Evolutionary conservation across 2,888 invertebrate genomes (phyloP).

Genomic region (Sarcophaga subvicina): DNA sequence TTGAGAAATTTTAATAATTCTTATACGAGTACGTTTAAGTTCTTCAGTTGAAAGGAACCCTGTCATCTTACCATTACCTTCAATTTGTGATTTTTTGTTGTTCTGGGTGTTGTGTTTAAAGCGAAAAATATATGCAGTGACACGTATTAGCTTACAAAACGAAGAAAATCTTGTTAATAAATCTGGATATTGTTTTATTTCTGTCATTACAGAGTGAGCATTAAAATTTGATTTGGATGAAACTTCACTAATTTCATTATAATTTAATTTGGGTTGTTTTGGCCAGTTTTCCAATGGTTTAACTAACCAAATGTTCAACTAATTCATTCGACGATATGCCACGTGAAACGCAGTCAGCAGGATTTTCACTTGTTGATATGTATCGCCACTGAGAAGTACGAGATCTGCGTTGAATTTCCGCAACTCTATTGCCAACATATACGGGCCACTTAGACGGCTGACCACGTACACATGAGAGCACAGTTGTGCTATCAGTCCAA

Average conservation of each 20-base stretch:
- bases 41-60: slow-evolving; percentile 28
- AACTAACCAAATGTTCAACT: slow-evolving; percentile 7
- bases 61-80: slow-evolving; percentile 22
- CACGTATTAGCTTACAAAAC: background rate
- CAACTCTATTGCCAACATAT: too few species aligned
- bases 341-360: slow-evolving; percentile 47
- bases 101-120: background rate
- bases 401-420: background rate
- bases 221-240: background rate
- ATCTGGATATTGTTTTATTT: too few species aligned
- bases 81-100: too few species aligned
- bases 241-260: background rate
- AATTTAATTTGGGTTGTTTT: slow-evolving; percentile 20
- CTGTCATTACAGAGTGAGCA: background rate
- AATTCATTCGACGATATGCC: slow-evolving; percentile 35
- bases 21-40: background rate
- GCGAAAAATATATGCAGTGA: slow-evolving; percentile 14
- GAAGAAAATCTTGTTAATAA: too few species aligned
- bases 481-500: too few species aligned
- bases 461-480: too few species aligned
- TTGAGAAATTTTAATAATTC: slow-evolving; percentile 28
- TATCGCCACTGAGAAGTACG: background rate
- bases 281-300: slow-evolving; percentile 13
- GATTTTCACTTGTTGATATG: slow-evolving; percentile 2
- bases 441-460: too few species aligned